These are phyloP conservation scores for Protophormia terraenovae DNA, from an alignment of 2,888 invertebrate genomes.

Conservation along the genomic window DNA sequence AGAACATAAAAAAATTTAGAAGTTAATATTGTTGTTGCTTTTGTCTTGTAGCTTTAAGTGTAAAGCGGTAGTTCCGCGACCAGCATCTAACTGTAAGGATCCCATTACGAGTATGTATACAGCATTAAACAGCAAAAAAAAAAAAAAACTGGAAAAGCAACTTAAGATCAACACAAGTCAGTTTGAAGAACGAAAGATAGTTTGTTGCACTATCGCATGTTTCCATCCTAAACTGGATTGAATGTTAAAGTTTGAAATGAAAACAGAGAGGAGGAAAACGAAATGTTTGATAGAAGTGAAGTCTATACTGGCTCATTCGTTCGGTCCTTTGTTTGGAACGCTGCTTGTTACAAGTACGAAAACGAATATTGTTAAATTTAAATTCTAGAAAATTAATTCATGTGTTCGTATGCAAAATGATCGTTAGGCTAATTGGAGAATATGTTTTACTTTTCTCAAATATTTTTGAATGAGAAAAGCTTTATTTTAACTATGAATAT, in stretches of 20 bases:
- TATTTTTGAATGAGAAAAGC: neutral
- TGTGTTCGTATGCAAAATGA: conserved; percentile 21
- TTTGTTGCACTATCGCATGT: neutral
- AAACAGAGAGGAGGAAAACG: neutral
- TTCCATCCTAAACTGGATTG: conserved; percentile 8
- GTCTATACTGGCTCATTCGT: neutral
- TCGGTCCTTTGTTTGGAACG: neutral
- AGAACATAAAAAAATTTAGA: neutral
- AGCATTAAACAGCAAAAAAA: neutral
- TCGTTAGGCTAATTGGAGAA: conserved; percentile 24
- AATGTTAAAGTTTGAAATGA: neutral
- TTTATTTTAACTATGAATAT: neutral
- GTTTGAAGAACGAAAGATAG: neutral
- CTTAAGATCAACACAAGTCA: neutral
- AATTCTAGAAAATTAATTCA: conserved; percentile 12
- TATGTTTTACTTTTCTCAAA: conserved; percentile 2
- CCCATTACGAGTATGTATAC: neutral
- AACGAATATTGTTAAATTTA: conserved; percentile 3
- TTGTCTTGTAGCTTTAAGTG: neutral
- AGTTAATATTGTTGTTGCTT: neutral
- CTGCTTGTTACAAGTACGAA: neutral
- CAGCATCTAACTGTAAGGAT: neutral
- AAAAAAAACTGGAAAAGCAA: conserved; percentile 3
- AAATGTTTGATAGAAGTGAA: neutral
- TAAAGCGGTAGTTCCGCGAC: neutral